Evolutionary conservation across 2,113 vertebrate species (phyloP), one percentile per base, ranked within the genome.

Genomic region (Solea solea): DNA sequence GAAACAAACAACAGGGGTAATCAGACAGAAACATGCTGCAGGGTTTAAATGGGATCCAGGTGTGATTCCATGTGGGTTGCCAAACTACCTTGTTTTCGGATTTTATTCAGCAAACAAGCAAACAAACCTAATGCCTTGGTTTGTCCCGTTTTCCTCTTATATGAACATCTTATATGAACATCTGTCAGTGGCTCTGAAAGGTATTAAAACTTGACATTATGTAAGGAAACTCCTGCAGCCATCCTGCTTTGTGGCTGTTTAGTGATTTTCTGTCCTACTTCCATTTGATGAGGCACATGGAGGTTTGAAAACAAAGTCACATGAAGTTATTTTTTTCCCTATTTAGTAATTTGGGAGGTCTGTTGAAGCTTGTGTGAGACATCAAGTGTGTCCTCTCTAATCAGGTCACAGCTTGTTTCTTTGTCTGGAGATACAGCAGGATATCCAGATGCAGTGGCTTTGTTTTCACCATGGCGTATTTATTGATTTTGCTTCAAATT

Each of bases 41-140:
- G 78, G 80, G 64, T 73, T 86, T 72, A 74, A 82, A 70, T 27
- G 25, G 72, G 78, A 84, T 85, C 74, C 88, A 90, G 86, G 86
- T 91, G 88, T 79, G 64, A 77, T 39, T 85, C 74, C 88, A 90
- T 85, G 86, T 91, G 88, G 77, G 64, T 77, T 39, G 88, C 90
- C 78, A 2, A 15, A 82, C 63, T 67, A 46, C 56, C 67, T 72
- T 4, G 62, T 67, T 80, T 78, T 62, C 25, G 13, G 80, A 74
- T 61, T 80, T 83, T 34, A 50, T 68, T 52, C 49, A 49, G 75
- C 64, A 62, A 57, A 16, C 51, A 68, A 48, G 74, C 46, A 85
- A 82, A 80, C 77, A 76, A 80, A 76, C 44, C 40, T 8, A 44
- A 85, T 52, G 61, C 55, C 45, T 25, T 41, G 55, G 48, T 78